Evolutionary conservation across 2,113 vertebrate species (phyloP), one percentile per base, ranked within the genome.

Genomic region (Prolemur simus): DNA sequence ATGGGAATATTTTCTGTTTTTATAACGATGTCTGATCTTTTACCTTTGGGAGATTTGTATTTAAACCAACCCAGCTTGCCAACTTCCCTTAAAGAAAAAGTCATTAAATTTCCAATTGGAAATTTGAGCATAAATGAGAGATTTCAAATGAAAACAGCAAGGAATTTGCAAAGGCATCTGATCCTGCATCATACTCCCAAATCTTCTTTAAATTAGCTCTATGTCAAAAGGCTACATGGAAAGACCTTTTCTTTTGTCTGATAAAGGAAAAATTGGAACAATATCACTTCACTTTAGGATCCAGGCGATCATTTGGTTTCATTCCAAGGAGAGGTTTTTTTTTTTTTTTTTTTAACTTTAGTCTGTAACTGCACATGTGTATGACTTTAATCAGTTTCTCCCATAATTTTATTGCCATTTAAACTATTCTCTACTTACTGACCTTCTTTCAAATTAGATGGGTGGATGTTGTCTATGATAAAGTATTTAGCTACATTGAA

Each of bases 201-300:
- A 99, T 99, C 99, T 99, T 99, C 99, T 99, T 99, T 98, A 99
- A 99, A 99, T 99, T 99, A 99, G 97, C 98, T 99, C 98, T 98
- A 96, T 99, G 99, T 99, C 99, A 99, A 99, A 98, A 98, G 98
- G 95, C 96, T 98, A 77, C 23, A 21, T 90, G 96, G 96, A 98
- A 98, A 99, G 97, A 98, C 98, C 95, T 96, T 97, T 96, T 54
- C 95, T 96, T 97, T 97, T 97, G 68, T 95, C 97, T 96, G 98
- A 96, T 98, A 97, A 94, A 96, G 98, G 97, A 96, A 97, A 97
- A 58, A 9, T 97, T 98, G 92, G 89, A 98, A 97, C 97, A 98
- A 96, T 98, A 98, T 98, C 98, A 87, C 73, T 97, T 98, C 98
- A 94, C 97, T 98, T 96, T 74, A 97, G 93, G 87, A 96, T 97